phyloP scores from a whole-genome alignment of 2,113 vertebrate species.

The Oreotrochilus melanogaster region DNA sequence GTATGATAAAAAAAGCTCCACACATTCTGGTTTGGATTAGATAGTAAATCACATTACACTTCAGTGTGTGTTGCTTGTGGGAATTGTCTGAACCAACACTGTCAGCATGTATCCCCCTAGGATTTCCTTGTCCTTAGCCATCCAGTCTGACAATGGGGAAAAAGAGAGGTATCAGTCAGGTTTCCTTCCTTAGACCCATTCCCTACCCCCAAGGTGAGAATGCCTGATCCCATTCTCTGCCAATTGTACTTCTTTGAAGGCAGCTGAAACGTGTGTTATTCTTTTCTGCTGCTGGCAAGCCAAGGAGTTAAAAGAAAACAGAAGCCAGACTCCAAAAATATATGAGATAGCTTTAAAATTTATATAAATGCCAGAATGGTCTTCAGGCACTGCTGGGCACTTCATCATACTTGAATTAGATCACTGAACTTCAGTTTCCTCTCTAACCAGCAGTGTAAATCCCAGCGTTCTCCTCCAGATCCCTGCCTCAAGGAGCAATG shows the following conservation, averaged over 20 bases:
- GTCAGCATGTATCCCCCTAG: background rate
- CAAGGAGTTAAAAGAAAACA: background rate
- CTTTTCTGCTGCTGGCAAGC: background rate
- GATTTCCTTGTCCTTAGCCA: background rate
- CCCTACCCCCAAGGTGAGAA: background rate
- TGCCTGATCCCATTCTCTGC: background rate
- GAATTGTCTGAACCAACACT: background rate
- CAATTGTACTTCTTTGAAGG: background rate
- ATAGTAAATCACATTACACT: background rate
- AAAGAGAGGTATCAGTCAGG: background rate
- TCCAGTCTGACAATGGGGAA: background rate
- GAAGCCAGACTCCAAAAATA: background rate
- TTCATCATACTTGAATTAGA: constrained; percentile 7
- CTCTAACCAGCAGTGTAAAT: background rate
- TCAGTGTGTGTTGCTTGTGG: background rate
- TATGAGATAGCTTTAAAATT: background rate
- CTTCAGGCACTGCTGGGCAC: constrained; percentile 2
- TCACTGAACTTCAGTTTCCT: background rate
- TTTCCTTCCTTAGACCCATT: background rate
- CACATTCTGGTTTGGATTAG: background rate
- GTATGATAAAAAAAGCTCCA: background rate
- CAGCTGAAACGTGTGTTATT: background rate
- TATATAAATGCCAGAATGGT: background rate
- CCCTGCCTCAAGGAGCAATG: background rate
- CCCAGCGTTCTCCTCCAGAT: background rate